Evolutionary conservation across 2,888 invertebrate genomes (phyloP).

Genomic region (Vanessa cardui): DNA sequence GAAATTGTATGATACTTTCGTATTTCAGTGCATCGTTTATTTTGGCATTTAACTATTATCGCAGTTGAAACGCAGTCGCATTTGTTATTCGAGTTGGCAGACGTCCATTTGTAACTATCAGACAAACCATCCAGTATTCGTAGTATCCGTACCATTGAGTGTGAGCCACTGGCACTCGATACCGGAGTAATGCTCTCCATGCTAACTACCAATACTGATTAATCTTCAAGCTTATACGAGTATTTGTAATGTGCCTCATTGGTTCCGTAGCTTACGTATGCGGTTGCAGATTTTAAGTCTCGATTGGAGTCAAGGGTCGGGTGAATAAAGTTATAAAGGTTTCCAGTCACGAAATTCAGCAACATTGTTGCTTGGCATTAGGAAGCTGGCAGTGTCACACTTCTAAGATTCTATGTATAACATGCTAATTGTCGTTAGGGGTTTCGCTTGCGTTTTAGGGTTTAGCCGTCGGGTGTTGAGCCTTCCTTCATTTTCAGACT

Average conservation of each 20-base stretch:
- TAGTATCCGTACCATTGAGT: constrained; percentile 34
- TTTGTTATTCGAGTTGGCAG: constrained; percentile 61
- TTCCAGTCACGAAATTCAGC: too few species aligned
- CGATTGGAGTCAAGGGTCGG: too few species aligned
- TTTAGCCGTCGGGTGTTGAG: too few species aligned
- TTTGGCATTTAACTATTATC: constrained; percentile 58
- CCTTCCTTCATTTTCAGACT: too few species aligned
- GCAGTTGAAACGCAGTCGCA: constrained; percentile 48
- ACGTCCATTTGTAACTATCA: constrained; percentile 63
- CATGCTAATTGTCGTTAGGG: too few species aligned
- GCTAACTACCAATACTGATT: constrained; percentile 14
- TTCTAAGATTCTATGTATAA: too few species aligned
- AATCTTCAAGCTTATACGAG: neutral
- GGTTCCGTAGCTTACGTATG: too few species aligned
- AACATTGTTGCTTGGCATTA: too few species aligned
- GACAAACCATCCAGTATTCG: constrained; percentile 43
- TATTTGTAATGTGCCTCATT: neutral
- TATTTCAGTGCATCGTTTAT: constrained; percentile 32
- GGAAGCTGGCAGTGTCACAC: too few species aligned
- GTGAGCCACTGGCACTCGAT: constrained; percentile 29
- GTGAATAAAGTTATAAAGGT: too few species aligned
- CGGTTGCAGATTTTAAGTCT: too few species aligned
- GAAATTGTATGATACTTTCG: constrained; percentile 8
- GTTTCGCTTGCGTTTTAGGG: too few species aligned
- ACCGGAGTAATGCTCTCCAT: constrained; percentile 24